Percentiles rank a stretch among this genome's conserved stretches.
These are phyloP conservation scores for Lordiphosa collinella DNA, from an alignment of 1,140 invertebrate species.

Conservation along the genomic window DNA sequence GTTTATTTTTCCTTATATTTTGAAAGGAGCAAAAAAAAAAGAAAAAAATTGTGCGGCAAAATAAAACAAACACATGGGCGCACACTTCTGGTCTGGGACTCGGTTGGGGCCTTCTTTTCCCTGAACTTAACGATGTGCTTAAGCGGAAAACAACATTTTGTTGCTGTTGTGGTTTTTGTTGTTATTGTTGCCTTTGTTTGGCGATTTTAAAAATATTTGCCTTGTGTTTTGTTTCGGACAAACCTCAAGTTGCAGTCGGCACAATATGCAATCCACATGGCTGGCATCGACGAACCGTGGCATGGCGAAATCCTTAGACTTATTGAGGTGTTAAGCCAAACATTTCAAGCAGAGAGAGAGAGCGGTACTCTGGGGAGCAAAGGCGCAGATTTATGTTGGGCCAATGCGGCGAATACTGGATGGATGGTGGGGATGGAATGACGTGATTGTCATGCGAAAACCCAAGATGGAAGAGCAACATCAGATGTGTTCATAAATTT, in stretches of 20 bases:
- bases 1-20: constrained; percentile 1
- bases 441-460: too few species aligned
- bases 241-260: constrained; percentile 7
- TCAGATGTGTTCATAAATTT: too few species aligned
- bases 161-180: constrained; percentile 40
- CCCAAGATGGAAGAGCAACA: too few species aligned
- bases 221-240: constrained; percentile 20
- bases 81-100: constrained; percentile 36
- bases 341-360: constrained; percentile 20
- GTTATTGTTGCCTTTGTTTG: constrained; percentile 28
- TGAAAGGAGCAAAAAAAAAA: constrained; percentile 1
- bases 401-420: too few species aligned
- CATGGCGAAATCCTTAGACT: constrained; percentile 25
- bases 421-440: too few species aligned
- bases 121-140: constrained; percentile 59
- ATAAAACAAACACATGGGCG: constrained; percentile 29
- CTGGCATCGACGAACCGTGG: constrained; percentile 2
- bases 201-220: constrained; percentile 31
- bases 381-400: not conserved
- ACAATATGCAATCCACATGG: constrained; percentile 5
- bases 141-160: constrained; percentile 71
- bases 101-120: constrained; percentile 4
- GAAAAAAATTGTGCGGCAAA: constrained; percentile 40
- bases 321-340: constrained; percentile 61
- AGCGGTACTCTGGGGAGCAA: not conserved